A percentile compares a stretch with the other conserved stretches of the same genome.
Conservation (phyloP, 2,113 vertebrate species). For the Eidolon helvum region DNA sequence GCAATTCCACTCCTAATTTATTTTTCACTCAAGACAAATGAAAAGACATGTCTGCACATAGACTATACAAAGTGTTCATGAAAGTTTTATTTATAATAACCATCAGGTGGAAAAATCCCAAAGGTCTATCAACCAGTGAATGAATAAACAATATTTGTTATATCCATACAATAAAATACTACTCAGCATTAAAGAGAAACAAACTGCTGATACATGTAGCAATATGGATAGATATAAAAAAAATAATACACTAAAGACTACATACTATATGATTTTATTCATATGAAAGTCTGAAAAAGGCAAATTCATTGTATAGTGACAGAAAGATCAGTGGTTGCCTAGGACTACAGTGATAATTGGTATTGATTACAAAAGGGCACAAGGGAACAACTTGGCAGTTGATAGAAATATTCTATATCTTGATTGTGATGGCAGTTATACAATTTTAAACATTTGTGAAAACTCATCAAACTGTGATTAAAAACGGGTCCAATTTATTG, state of each 20-base stretch:
- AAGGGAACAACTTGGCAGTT: background rate
- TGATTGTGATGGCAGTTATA: background rate
- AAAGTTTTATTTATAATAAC: background rate
- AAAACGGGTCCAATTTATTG: background rate
- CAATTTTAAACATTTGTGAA: background rate
- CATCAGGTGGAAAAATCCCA: background rate
- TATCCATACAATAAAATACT: background rate
- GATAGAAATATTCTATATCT: background rate
- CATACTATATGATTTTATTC: background rate
- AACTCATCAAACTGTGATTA: background rate
- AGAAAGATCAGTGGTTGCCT: background rate
- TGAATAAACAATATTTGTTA: background rate
- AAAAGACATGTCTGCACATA: background rate
- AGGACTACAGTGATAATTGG: background rate
- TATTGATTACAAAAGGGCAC: background rate
- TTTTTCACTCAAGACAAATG: background rate
- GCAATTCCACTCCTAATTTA: background rate
- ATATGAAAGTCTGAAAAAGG: background rate
- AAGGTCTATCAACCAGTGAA: background rate
- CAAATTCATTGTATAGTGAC: background rate
- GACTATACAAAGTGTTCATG: background rate
- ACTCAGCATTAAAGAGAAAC: background rate
- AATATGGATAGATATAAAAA: background rate
- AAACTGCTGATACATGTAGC: background rate
- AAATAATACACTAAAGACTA: background rate